Conservation (phyloP, 2,888 invertebrate genomes). For the Congeria kusceri region DNA sequence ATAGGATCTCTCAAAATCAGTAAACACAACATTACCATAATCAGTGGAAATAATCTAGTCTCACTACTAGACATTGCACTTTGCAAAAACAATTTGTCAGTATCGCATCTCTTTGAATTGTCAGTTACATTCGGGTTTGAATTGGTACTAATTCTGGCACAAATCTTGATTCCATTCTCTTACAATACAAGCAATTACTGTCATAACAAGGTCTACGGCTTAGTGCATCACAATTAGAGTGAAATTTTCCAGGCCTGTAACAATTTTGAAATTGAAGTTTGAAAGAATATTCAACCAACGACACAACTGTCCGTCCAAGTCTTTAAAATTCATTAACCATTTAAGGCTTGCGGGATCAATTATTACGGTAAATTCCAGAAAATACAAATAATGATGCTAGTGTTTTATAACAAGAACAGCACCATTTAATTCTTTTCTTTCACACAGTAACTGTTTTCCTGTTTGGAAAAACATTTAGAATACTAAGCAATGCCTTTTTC, state of each 20-base stretch:
- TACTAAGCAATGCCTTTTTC: no score
- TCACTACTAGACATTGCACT: no score
- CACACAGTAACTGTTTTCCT: slow-evolving; percentile 30
- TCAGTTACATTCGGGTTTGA: no score
- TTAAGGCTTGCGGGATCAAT: slow-evolving; percentile 47
- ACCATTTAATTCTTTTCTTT: slow-evolving; percentile 40
- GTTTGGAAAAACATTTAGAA: slow-evolving; percentile 18
- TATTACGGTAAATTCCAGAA: slow-evolving; percentile 38
- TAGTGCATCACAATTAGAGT: not conserved
- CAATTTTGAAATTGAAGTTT: slow-evolving; percentile 25
- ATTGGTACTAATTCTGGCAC: no score
- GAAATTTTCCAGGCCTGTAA: not conserved
- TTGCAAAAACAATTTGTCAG: no score
- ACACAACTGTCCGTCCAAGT: slow-evolving; percentile 42
- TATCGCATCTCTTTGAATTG: no score
- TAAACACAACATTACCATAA: no score
- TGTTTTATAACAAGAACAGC: slow-evolving; percentile 46
- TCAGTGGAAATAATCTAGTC: no score
- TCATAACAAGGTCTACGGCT: no score
- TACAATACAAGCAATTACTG: no score
- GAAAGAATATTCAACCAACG: slow-evolving; percentile 41
- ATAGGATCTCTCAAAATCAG: no score
- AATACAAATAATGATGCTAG: slow-evolving; percentile 61
- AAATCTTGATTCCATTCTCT: no score
- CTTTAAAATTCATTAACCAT: slow-evolving; percentile 48